Base-by-base conservation (phyloP, 2,797 vertebrate genomes). In the Sternotherus odoratus region DNA sequence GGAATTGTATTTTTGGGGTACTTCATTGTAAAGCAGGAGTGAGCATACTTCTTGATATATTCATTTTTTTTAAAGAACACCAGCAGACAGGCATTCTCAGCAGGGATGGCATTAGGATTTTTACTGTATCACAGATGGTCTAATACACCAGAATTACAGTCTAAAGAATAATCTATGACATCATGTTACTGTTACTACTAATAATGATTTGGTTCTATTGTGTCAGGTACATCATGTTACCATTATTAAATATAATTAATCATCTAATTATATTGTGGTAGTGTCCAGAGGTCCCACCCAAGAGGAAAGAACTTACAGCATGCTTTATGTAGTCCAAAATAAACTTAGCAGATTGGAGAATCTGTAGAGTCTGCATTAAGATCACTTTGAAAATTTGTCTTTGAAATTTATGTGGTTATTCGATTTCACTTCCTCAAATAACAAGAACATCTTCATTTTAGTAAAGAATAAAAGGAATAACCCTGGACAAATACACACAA, bases 321-420 rank as follows among this genome's bases (percentile, higher is more conserved):
- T 26, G 43, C 26, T 4, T 26, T 75, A 6, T 48, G 26, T 69
- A 81, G 24, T 78, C 54, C 16, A 60, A 91, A 57, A 12, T 72
- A 5, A 1, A 3, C 77, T 83, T 5, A 79, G 26, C 1, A 95
- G 87, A 91, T 81, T n/a, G 87, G n/a, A 83, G 81, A 82, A 88
- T 77, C 63, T 12, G n/a, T 53, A 85, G 60, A 86, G 66, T 36
- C 48, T 60, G 11, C 87, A 82, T 88, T 82, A 86, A 0, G 0
- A 13, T 83, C 48, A 53, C 30, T 94, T 92, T 72, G 54, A 86
- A 95, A 93, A 91, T 28, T 12, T 82, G 5, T 63, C 78, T 82
- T 84, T 28, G 88, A 91, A 93, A 75, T 19, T 43, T 3, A 50
- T 30, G 15, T 87, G 89, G 3, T 12, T 89, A 17, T 26, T 39